Percentiles rank a stretch among this genome's conserved stretches.
These are phyloP conservation scores for Echinops telfairi DNA, from an alignment of 2,113 vertebrate genomes.

Conservation along the genomic window DNA sequence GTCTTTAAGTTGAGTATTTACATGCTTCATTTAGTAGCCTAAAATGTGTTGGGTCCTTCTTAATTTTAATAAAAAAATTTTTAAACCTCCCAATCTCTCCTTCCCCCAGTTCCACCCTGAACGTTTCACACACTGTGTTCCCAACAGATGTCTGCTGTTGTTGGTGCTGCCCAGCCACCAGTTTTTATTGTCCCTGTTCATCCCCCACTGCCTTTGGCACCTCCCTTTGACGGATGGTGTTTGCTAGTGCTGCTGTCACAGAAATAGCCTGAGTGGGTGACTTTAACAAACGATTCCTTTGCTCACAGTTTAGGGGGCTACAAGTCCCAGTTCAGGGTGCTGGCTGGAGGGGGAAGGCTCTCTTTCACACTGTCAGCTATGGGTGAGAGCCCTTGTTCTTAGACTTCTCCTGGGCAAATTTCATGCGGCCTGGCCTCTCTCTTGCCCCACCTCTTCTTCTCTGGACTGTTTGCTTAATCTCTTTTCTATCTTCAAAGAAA, in stretches of 20 bases:
- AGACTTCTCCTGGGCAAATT: not conserved
- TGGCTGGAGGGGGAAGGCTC: not conserved
- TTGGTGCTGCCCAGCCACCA: conserved; percentile 41
- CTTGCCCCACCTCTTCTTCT: not conserved
- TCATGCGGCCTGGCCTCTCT: not conserved
- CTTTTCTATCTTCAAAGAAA: not conserved
- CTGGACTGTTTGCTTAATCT: not conserved
- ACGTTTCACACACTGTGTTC: conserved; percentile 31
- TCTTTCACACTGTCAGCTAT: no score
- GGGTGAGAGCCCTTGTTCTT: not conserved
- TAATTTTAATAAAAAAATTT: not conserved
- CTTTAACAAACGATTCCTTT: not conserved
- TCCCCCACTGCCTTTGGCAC: not conserved
- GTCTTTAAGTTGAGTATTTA: conserved; percentile 67
- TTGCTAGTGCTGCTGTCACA: not conserved
- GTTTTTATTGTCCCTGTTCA: conserved; percentile 27
- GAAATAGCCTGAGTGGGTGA: not conserved
- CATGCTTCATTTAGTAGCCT: conserved; percentile 69
- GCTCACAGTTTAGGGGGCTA: not conserved
- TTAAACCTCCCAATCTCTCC: not conserved
- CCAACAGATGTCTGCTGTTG: conserved; percentile 50
- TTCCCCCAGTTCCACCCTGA: not conserved
- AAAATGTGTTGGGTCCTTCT: not conserved
- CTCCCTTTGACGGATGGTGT: conserved; percentile 34
- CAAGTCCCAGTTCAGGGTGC: not conserved